Evolutionary conservation across 1,140 invertebrate species (phyloP).

Genomic region (Neodiprion pinetum): DNA sequence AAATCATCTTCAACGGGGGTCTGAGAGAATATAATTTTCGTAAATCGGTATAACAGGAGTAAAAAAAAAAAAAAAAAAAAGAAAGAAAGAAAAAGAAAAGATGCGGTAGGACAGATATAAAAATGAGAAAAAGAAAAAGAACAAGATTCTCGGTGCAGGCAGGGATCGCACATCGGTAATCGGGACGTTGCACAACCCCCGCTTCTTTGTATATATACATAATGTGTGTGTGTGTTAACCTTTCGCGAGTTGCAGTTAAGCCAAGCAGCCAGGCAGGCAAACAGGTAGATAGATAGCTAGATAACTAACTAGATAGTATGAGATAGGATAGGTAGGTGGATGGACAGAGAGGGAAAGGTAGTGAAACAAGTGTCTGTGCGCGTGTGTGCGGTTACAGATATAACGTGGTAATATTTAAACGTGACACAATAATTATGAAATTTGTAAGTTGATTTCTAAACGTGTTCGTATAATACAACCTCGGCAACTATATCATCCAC

Average conservation of each 20-base stretch:
- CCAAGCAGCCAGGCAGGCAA: conserved; percentile 26
- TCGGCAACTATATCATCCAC: background rate
- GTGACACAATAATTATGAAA: conserved; percentile 63
- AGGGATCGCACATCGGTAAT: background rate
- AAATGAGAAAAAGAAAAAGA: too few relatives aligned
- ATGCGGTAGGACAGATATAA: too few relatives aligned
- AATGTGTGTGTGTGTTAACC: background rate
- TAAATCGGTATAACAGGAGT: too few relatives aligned
- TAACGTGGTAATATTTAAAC: conserved; percentile 44
- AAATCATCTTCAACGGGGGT: too few relatives aligned
- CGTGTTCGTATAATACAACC: conserved; percentile 28
- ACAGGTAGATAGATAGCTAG: background rate
- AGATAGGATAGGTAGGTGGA: too few relatives aligned
- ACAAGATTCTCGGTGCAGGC: background rate
- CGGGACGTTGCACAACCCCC: background rate
- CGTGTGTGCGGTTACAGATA: conserved; percentile 4
- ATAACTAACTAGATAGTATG: too few relatives aligned
- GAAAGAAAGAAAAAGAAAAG: too few relatives aligned
- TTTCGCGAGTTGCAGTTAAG: background rate
- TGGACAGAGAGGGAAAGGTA: too few relatives aligned
- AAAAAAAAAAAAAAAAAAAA: too few relatives aligned
- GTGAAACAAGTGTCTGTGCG: background rate
- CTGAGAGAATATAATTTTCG: too few relatives aligned
- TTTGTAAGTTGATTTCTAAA: conserved; percentile 59
- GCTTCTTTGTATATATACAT: background rate